These are phyloP conservation scores for Lamellibrachia luymesi DNA, from an alignment of 1,140 invertebrate species.

Conservation along the genomic window DNA sequence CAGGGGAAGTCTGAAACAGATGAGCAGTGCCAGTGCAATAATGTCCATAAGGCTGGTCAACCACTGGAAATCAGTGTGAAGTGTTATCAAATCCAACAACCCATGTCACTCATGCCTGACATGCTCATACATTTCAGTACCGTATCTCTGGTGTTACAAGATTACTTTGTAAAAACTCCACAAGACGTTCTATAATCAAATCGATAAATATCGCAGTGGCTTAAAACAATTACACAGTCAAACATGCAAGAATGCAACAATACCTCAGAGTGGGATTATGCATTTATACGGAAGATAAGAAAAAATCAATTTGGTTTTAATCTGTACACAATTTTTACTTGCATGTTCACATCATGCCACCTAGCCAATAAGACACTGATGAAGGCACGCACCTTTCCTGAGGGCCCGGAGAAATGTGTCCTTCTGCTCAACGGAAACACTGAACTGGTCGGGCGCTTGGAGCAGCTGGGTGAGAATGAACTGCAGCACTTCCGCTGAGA, in stretches of 20 bases:
- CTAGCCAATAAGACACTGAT: neutral
- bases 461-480: constrained; percentile 70
- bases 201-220: neutral
- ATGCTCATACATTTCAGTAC: neutral
- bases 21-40: neutral
- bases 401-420: constrained; percentile 78
- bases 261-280: constrained; percentile 22
- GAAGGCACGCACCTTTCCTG: constrained; percentile 60
- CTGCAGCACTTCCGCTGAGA: constrained; percentile 83
- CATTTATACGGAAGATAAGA: too few species aligned
- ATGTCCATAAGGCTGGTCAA: neutral
- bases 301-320: too few species aligned
- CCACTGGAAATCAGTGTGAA: neutral
- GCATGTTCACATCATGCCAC: neutral
- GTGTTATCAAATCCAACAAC: neutral
- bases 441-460: constrained; percentile 60
- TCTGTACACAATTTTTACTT: constrained; percentile 8
- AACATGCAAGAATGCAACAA: neutral
- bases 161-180: neutral
- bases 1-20: constrained; percentile 74
- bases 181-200: neutral
- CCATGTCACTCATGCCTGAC: neutral
- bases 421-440: constrained; percentile 67
- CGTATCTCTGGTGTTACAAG: neutral
- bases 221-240: neutral